Evolutionary conservation across 2,113 vertebrate species (phyloP).

Genomic region (Leptosomus discolor): DNA sequence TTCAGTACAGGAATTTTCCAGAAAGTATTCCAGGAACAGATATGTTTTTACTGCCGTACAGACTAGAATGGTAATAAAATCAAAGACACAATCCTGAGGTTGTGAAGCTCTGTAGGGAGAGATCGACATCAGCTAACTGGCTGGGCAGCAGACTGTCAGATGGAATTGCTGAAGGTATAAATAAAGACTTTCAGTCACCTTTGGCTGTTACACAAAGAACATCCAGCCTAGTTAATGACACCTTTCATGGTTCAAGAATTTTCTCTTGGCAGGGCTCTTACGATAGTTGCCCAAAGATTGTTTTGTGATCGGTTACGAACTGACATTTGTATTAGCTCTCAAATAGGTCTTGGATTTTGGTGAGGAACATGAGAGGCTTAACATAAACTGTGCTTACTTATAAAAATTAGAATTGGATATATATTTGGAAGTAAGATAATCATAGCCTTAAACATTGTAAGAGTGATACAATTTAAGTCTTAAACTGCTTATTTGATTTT

Average conservation of each 20-base stretch:
- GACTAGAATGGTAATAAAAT: neutral
- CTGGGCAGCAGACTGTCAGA: neutral
- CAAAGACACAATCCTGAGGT: neutral
- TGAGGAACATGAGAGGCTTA: neutral
- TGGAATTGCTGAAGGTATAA: neutral
- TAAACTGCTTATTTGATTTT: neutral
- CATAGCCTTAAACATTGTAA: neutral
- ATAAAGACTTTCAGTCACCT: constrained; percentile 2
- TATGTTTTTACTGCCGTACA: neutral
- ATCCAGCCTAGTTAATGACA: neutral
- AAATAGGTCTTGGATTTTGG: neutral
- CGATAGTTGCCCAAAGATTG: neutral
- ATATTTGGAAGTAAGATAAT: neutral
- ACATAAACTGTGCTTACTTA: neutral
- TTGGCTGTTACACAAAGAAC: neutral
- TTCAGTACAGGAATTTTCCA: neutral
- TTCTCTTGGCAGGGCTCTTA: neutral
- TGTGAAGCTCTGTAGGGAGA: neutral
- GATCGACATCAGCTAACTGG: neutral
- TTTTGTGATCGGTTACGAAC: neutral
- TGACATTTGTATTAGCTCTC: neutral
- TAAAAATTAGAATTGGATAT: neutral
- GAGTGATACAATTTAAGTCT: neutral
- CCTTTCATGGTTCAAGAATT: constrained; percentile 10
- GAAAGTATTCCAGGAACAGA: neutral